A percentile compares a stretch with the other conserved stretches of the same genome.
These are phyloP conservation scores for Glaucopsyche alexis DNA, from an alignment of 2,888 invertebrate genomes.

Conservation along the genomic window DNA sequence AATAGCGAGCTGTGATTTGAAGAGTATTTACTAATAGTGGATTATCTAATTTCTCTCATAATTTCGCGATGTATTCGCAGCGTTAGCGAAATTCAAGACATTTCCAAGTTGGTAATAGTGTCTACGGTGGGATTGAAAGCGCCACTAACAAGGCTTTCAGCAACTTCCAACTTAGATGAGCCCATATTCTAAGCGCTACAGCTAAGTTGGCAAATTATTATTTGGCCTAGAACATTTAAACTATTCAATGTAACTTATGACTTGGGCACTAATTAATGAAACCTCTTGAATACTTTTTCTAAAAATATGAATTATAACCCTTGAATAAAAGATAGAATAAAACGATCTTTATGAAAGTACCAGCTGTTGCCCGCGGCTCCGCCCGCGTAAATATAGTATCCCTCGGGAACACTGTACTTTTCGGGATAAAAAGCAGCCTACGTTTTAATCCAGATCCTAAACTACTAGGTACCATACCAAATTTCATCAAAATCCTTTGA, in stretches of 20 bases:
- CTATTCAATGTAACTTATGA: background rate
- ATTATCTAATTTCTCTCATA: slow-evolving; percentile 24
- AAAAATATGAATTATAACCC: too few relatives aligned
- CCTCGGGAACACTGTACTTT: too few relatives aligned
- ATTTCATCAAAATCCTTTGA: too few relatives aligned
- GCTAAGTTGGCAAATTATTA: slow-evolving; percentile 24
- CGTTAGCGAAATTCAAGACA: slow-evolving; percentile 29
- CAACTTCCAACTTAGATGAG: slow-evolving; percentile 29
- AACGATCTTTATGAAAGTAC: too few relatives aligned
- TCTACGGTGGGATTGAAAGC: slow-evolving; percentile 29
- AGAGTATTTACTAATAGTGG: slow-evolving; percentile 11
- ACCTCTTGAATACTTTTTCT: too few relatives aligned
- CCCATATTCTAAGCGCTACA: slow-evolving; percentile 29
- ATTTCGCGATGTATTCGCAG: slow-evolving; percentile 16
- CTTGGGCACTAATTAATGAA: slow-evolving; percentile 2
- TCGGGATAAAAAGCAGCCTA: too few relatives aligned
- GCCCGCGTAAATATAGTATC: too few relatives aligned
- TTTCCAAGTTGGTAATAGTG: slow-evolving; percentile 28
- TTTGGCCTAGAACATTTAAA: slow-evolving; percentile 3
- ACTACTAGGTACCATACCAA: too few relatives aligned
- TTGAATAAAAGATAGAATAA: too few relatives aligned
- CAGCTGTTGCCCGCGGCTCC: too few relatives aligned
- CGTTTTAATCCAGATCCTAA: too few relatives aligned
- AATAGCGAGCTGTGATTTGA: background rate
- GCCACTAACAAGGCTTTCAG: slow-evolving; percentile 29